These are phyloP conservation scores for Tapirus indicus DNA, from an alignment of 2,797 vertebrate genomes.

Conservation along the genomic window DNA sequence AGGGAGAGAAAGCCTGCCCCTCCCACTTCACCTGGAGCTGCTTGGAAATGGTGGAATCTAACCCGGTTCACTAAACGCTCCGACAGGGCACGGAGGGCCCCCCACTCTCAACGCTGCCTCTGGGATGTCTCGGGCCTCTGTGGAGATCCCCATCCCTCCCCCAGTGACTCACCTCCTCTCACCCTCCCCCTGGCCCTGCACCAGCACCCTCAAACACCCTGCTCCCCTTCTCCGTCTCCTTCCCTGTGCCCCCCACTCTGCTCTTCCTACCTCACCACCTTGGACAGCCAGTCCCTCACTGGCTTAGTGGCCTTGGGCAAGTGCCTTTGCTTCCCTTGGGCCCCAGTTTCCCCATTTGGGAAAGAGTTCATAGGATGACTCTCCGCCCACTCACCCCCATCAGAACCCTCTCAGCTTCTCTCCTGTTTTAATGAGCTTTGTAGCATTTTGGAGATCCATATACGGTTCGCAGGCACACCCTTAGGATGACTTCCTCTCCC, in stretches of 20 bases:
- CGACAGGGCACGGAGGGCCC: not conserved
- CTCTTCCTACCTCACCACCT: not conserved
- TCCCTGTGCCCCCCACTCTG: not conserved
- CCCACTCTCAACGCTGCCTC: not conserved
- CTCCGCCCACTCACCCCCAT: not conserved
- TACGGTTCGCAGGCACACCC: not conserved
- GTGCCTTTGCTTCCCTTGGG: not conserved
- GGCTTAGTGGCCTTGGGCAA: not conserved
- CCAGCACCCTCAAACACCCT: not conserved
- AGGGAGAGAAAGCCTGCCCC: too few species aligned
- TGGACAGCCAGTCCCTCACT: not conserved
- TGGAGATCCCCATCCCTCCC: not conserved
- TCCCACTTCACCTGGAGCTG: not conserved
- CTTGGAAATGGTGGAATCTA: not conserved
- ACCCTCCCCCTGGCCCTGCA: not conserved
- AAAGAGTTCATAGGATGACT: not conserved
- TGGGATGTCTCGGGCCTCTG: not conserved
- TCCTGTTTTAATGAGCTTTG: not conserved
- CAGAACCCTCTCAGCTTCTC: not conserved
- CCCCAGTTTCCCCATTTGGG: not conserved
- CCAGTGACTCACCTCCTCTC: fast-evolving
- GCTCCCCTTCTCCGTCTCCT: too few species aligned
- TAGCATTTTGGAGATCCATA: not conserved
- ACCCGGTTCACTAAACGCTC: not conserved
- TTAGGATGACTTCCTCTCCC: not conserved